Evolutionary conservation across 2,888 invertebrate species (phyloP), one percentile per base, ranked within the genome.

Genomic region (Chloroclystis v-ata): DNA sequence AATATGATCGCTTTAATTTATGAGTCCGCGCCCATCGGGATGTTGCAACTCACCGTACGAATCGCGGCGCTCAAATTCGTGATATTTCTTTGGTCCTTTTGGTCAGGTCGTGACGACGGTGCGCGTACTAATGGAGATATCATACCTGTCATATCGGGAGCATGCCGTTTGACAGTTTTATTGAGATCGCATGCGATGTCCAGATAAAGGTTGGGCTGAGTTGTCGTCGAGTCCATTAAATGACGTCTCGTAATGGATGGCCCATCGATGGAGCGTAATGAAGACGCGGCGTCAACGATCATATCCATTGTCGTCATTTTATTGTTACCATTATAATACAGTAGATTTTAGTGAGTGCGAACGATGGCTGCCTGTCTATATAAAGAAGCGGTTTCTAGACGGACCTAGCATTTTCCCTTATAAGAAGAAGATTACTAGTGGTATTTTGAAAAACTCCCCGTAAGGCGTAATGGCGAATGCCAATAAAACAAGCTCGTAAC

Each of bases 1-100:
- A 85, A 84, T 81, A 82, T 82, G 80, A 84, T 73, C 74, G 77
- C 75, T 82, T 83, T 85, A 83, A 84, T 84, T 85, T 83, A 84
- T 79, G 75, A 79, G 66, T 69, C 67, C 63, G 68, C 63, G 70
- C 72, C 72, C 62, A 69, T 61, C 64, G 69, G 63, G 65, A 69
- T 67, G 66, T 65, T 65, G 66, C 67, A 69, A 57, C 63, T 57
- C 60, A 60, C 63, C 60, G 61, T 65, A 57, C 49, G 44, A 53
- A 59, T 41, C 45, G 56, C 47, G 51, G 48, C 52, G 56, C 69
- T 76, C 65, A 67, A 72, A 76, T 75, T 74, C 72, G 71, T 75
- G 73, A 69, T 70, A 66, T 75, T 75, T 72, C 69, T 69, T 70
- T 65, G 61, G 49, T 59, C 60, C 65, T 71, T 75, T 77, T 75